A percentile compares a stretch with the other conserved stretches of the same genome.
Evolutionary conservation across 2,888 invertebrate genomes (phyloP).

Genomic region (Callyntrura guangdongensis): DNA sequence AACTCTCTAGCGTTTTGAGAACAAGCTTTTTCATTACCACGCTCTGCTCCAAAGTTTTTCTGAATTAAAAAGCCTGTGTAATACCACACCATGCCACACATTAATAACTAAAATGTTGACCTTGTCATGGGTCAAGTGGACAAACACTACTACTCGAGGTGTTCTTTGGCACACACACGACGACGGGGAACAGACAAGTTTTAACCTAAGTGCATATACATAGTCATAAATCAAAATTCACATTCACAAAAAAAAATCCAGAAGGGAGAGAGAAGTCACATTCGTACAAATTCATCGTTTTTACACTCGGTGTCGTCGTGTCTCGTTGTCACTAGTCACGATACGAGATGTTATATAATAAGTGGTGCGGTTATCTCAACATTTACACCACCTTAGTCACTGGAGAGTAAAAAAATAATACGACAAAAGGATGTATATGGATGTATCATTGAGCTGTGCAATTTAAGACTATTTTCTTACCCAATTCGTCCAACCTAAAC

Average conservation of each 20-base stretch:
- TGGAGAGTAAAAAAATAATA: not conserved
- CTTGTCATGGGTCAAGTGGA: conserved; percentile 74
- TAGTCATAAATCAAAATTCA: conserved; percentile 42
- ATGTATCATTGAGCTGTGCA: not conserved
- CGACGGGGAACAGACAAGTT: too few relatives aligned
- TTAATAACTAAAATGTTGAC: conserved; percentile 33
- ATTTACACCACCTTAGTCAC: not conserved
- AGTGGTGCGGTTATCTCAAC: not conserved
- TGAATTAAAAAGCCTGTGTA: not conserved
- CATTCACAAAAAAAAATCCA: not conserved
- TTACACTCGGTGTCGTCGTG: not conserved
- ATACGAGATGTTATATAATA: not conserved
- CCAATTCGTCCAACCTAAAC: conserved; percentile 15
- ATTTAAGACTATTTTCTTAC: conserved; percentile 10
- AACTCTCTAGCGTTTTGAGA: too few relatives aligned
- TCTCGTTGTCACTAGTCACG: not conserved
- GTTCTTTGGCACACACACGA: conserved; percentile 9
- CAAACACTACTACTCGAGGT: not conserved
- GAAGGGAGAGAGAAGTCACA: not conserved
- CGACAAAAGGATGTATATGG: not conserved
- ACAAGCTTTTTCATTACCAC: not conserved
- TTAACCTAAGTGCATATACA: not conserved
- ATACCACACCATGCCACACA: not conserved
- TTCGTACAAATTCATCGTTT: not conserved
- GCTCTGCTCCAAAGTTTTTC: not conserved